phyloP scores from a whole-genome alignment of 2,113 vertebrate genomes.

The Tychaedon coryphoeus region DNA sequence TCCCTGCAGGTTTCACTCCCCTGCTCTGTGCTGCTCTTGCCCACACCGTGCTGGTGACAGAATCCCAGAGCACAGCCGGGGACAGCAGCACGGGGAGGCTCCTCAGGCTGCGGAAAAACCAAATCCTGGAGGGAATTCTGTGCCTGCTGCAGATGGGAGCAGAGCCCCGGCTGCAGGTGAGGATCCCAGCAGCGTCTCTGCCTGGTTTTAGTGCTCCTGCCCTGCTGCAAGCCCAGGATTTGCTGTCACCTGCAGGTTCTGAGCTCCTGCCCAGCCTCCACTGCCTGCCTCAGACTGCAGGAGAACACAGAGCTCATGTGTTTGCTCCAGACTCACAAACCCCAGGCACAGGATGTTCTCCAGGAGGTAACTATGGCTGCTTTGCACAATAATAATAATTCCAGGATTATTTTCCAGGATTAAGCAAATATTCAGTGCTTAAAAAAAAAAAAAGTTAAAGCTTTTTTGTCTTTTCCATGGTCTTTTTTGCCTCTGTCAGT shows the following conservation, averaged over 20 bases:
- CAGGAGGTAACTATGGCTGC: background rate
- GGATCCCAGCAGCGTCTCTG: background rate
- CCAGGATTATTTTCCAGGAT: background rate
- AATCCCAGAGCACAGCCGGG: background rate
- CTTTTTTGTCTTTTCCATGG: background rate
- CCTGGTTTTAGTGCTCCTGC: fast-evolving
- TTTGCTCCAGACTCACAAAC: background rate
- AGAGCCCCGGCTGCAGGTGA: slow-evolving; percentile 60
- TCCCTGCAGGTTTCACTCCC: slow-evolving; percentile 74
- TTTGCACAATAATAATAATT: background rate
- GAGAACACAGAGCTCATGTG: slow-evolving; percentile 42
- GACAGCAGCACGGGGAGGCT: background rate
- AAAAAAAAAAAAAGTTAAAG: background rate
- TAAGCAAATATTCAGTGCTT: background rate
- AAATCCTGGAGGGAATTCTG: slow-evolving; percentile 79
- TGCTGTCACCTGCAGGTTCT: background rate
- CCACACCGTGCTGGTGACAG: slow-evolving; percentile 59
- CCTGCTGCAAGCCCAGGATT: background rate
- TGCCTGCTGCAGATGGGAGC: slow-evolving; percentile 83
- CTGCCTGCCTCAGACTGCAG: background rate
- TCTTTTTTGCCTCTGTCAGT: background rate
- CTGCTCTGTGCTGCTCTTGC: slow-evolving; percentile 76
- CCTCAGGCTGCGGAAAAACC: slow-evolving; percentile 66
- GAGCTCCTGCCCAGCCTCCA: background rate
- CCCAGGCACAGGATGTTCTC: background rate